Conservation (phyloP, 2,113 vertebrate species). For the Oryzias curvinotus region DNA sequence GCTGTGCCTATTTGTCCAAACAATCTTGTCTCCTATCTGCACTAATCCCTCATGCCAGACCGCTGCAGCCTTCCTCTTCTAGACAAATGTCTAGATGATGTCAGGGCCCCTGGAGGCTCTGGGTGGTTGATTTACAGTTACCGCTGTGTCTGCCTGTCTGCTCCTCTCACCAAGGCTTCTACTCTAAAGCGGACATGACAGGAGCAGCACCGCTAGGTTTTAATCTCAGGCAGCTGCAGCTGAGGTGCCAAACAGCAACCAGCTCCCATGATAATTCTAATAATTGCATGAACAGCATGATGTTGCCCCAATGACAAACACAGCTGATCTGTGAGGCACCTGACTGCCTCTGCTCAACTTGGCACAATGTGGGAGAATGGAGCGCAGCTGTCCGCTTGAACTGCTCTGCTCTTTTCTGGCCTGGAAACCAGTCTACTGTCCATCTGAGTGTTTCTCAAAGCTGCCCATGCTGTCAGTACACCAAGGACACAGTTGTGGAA, state of each 20-base stretch:
- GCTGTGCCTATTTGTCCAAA: conserved; percentile 55
- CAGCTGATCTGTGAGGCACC: conserved; percentile 31
- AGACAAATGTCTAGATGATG: conserved; percentile 32
- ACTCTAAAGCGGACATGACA: conserved; percentile 61
- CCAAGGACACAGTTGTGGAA: conserved; percentile 51
- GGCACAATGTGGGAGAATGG: conserved; percentile 36
- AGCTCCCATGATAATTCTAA: conserved; percentile 47
- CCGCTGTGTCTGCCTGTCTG: conserved; percentile 53
- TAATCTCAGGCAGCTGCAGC: conserved; percentile 45
- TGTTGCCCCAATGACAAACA: conserved; percentile 35
- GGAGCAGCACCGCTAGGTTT: conserved; percentile 52
- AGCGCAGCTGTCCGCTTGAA: conserved; percentile 25
- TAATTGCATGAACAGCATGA: conserved; percentile 43
- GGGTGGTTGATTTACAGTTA: conserved; percentile 63
- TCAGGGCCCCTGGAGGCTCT: conserved; percentile 39
- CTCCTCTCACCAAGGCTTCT: conserved; percentile 58
- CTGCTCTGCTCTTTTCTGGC: conserved; percentile 39
- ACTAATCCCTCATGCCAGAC: conserved; percentile 60
- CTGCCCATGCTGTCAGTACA: conserved; percentile 63
- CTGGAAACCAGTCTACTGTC: conserved; percentile 64
- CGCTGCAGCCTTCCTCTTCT: conserved; percentile 49
- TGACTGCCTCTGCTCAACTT: conserved; percentile 32
- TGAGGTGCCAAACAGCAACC: conserved; percentile 39
- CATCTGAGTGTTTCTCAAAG: conserved; percentile 65
- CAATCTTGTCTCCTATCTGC: conserved; percentile 47